phyloP scores from a whole-genome alignment of 2,113 vertebrate species.

The Arvicanthis niloticus region DNA sequence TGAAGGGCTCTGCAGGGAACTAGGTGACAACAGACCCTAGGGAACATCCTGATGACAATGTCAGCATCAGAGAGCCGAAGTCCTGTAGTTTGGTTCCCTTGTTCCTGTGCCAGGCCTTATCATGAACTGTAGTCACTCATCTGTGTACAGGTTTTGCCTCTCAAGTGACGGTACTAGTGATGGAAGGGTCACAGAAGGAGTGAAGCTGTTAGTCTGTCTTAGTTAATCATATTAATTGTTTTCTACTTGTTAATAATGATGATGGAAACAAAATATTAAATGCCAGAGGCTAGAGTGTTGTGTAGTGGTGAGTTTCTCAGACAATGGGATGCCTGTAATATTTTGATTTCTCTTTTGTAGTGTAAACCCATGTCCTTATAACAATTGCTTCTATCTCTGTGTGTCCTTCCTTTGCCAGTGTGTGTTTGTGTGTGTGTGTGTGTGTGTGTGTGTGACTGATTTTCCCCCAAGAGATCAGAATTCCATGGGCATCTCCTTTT shows the following conservation, averaged over 20 bases:
- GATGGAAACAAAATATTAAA: not conserved
- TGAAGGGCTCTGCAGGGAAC: not conserved
- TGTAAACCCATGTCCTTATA: not conserved
- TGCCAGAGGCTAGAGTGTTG: not conserved
- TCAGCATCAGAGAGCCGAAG: not conserved
- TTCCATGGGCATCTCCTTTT: conserved; percentile 17
- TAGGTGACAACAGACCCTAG: not conserved
- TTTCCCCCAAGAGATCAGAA: conserved; percentile 48
- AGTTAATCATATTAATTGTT: not conserved
- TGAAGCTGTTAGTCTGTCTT: not conserved
- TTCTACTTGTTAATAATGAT: not conserved
- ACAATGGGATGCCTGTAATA: not conserved
- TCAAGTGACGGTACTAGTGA: not conserved
- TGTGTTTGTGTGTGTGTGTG: too few species aligned
- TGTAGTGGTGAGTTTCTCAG: not conserved
- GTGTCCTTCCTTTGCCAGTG: conserved; percentile 16
- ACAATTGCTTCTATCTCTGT: not conserved
- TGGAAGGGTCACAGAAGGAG: not conserved
- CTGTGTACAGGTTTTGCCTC: not conserved
- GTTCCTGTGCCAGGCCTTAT: not conserved
- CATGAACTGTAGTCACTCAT: not conserved
- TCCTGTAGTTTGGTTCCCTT: not conserved
- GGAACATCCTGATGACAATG: not conserved
- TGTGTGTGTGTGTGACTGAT: not conserved
- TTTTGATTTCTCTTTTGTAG: not conserved